Conservation (phyloP, 1,140 invertebrate genomes). For the Heliconius nattereri region DNA sequence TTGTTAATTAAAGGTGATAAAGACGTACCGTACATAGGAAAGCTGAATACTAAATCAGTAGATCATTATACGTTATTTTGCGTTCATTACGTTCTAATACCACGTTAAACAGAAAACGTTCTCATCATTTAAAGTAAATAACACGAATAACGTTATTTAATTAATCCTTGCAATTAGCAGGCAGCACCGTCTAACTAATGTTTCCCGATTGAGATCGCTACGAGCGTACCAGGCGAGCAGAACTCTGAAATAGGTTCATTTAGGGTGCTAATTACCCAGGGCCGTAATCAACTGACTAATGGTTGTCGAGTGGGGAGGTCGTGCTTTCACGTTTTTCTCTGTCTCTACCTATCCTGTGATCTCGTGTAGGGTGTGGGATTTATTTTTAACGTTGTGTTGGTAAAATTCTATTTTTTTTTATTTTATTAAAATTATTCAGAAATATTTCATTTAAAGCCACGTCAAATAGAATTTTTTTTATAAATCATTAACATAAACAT, state of each 20-base stretch:
- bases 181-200: slow-evolving; percentile 35
- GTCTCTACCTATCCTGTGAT: slow-evolving; percentile 39
- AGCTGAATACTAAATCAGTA: not conserved
- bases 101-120: slow-evolving; percentile 10
- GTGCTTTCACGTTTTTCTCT: slow-evolving; percentile 29
- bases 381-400: not conserved
- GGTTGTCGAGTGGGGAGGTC: slow-evolving; percentile 49
- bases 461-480: too few species aligned
- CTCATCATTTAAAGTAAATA: slow-evolving; percentile 14
- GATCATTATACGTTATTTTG: not conserved
- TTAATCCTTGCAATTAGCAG: slow-evolving; percentile 41
- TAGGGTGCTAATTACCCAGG: slow-evolving; percentile 67
- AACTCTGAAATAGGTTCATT: slow-evolving; percentile 67
- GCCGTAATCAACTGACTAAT: slow-evolving; percentile 72
- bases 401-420: not conserved
- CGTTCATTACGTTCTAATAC: slow-evolving; percentile 5
- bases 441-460: not conserved
- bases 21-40: not conserved
- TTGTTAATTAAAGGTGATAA: not conserved
- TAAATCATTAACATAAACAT: not conserved
- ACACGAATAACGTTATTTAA: slow-evolving; percentile 33
- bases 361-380: slow-evolving; percentile 10
- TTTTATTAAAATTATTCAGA: not conserved
- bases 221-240: slow-evolving; percentile 56
- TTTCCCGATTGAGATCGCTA: slow-evolving; percentile 52